These are phyloP conservation scores for Pandemis cinnamomeana DNA, from an alignment of 2,888 invertebrate genomes.

Conservation along the genomic window DNA sequence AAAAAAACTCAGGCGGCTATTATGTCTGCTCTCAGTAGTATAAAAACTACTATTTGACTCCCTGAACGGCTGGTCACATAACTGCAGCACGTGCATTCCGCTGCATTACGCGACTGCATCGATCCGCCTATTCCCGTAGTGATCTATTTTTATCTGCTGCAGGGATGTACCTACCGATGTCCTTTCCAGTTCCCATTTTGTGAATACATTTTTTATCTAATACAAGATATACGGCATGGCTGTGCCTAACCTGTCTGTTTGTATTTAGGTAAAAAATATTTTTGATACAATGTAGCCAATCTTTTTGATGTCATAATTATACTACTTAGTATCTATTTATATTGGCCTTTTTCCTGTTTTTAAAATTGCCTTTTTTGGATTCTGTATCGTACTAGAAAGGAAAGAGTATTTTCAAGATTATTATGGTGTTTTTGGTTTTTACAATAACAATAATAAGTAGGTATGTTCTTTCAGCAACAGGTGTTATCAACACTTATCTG, in stretches of 20 bases:
- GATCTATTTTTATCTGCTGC: constrained; percentile 37
- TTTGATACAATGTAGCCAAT: no score
- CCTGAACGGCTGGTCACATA: neutral
- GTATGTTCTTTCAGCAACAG: neutral
- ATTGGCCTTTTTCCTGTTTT: no score
- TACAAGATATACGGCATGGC: neutral
- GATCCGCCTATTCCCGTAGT: constrained; percentile 32
- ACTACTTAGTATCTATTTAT: no score
- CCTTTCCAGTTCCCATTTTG: neutral
- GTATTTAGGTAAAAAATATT: no score
- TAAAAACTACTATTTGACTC: neutral
- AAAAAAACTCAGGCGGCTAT: no score
- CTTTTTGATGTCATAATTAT: no score
- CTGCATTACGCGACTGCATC: constrained; percentile 29
- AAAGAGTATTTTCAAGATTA: neutral
- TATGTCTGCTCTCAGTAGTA: no score
- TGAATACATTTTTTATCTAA: neutral
- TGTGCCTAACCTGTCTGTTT: neutral
- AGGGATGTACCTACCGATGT: neutral
- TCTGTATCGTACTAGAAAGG: neutral
- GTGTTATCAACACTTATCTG: neutral
- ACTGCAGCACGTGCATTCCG: constrained; percentile 22
- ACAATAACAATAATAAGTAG: neutral
- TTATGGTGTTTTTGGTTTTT: no score
- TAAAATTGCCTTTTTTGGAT: no score